Percentiles rank a stretch among this genome's conserved stretches.
Conservation (phyloP, 2,797 vertebrate genomes). For the Tauraco hartlaubi region DNA sequence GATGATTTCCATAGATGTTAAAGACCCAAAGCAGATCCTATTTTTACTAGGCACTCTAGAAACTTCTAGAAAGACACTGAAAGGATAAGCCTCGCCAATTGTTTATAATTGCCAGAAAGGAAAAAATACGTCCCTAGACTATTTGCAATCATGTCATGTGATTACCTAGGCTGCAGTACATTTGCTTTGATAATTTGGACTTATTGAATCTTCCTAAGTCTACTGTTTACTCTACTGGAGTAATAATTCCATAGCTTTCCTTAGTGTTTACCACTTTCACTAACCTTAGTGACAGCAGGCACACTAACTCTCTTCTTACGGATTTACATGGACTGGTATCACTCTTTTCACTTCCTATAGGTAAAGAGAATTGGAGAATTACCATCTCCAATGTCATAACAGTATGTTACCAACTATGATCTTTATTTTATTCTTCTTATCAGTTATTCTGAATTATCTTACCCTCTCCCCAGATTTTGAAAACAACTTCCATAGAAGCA, state of each 20-base stretch:
- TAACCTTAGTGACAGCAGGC: background rate
- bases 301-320: background rate
- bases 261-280: background rate
- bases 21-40: background rate
- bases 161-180: background rate
- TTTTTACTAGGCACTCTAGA: background rate
- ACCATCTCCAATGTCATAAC: background rate
- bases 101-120: background rate
- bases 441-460: background rate
- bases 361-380: background rate
- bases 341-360: background rate
- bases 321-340: background rate
- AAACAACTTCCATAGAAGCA: background rate
- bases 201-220: background rate
- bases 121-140: background rate
- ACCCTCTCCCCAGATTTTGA: background rate
- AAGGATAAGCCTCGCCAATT: background rate
- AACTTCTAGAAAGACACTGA: background rate
- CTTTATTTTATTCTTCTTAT: background rate
- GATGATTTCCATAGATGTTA: background rate
- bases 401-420: background rate
- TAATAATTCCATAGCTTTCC: background rate
- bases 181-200: background rate
- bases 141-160: background rate
- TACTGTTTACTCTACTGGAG: background rate